A percentile compares a stretch with the other conserved stretches of the same genome.
These are phyloP conservation scores for Pocillopora grandis DNA, from an alignment of 92 coral and sea anemone genomes.

Conservation along the genomic window DNA sequence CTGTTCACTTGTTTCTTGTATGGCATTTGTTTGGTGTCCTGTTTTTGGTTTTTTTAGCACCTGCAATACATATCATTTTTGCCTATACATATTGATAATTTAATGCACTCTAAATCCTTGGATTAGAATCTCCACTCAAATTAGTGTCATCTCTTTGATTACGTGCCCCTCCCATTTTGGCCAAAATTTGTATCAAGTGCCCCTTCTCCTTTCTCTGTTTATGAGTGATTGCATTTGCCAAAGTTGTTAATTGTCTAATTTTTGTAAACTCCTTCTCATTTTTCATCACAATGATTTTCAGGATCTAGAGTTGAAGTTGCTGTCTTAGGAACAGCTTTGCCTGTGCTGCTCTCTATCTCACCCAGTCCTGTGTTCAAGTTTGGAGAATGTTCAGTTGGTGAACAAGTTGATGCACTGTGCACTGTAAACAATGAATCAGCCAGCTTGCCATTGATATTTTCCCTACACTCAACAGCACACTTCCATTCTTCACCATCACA, in stretches of 20 bases:
- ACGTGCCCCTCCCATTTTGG: too few relatives aligned
- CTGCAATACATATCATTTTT: too few relatives aligned
- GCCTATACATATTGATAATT: too few relatives aligned
- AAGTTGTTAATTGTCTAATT: background rate
- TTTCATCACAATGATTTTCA: slow-evolving; percentile 6
- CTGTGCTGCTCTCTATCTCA: slow-evolving; percentile 81
- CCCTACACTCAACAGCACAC: slow-evolving; percentile 82
- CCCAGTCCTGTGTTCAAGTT: slow-evolving; percentile 89
- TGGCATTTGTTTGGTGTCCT: too few relatives aligned
- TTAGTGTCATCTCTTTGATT: too few relatives aligned
- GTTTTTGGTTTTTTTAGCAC: too few relatives aligned
- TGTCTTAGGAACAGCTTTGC: slow-evolving; percentile 87
- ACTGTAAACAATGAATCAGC: slow-evolving; percentile 91
- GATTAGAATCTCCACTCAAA: too few relatives aligned
- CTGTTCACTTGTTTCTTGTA: too few relatives aligned
- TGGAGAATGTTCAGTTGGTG: slow-evolving; percentile 88
- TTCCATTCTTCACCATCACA: slow-evolving; percentile 83
- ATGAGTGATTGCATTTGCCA: background rate
- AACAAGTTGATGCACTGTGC: slow-evolving; percentile 85
- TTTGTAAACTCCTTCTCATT: too few relatives aligned
- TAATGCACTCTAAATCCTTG: too few relatives aligned
- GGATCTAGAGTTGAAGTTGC: slow-evolving; percentile 91
- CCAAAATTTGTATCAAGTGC: too few relatives aligned
- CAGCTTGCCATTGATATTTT: slow-evolving; percentile 74
- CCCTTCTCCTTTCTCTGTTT: too few relatives aligned